Conservation (phyloP, 2,113 vertebrate genomes). For the Tragelaphus imberbis region DNA sequence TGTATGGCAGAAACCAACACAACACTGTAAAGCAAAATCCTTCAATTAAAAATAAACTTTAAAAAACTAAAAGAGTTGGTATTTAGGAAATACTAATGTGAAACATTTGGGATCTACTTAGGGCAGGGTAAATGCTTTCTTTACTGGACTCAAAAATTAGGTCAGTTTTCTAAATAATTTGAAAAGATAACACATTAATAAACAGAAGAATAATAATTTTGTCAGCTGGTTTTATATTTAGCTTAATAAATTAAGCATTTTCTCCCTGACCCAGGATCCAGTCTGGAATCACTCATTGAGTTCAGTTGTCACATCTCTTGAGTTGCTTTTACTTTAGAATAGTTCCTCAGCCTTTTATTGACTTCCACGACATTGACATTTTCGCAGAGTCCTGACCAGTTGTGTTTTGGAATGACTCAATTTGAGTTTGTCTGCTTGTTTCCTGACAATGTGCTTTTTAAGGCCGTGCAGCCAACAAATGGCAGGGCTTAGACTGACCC, state of each 20-base stretch:
- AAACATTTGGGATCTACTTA: not conserved
- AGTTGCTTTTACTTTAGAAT: not conserved
- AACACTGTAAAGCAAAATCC: not conserved
- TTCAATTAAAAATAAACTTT: not conserved
- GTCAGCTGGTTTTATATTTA: not conserved
- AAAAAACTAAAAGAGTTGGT: not conserved
- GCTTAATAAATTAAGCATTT: not conserved
- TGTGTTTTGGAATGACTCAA: not conserved
- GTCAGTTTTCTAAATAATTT: not conserved
- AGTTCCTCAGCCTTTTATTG: not conserved
- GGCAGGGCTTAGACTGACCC: not conserved
- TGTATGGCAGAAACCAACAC: not conserved
- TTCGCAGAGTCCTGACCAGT: not conserved
- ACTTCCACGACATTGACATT: not conserved
- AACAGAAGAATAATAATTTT: not conserved
- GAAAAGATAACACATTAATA: not conserved
- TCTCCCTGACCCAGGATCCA: not conserved
- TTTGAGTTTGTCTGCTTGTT: conserved; percentile 9
- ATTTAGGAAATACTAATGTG: conserved; percentile 33
- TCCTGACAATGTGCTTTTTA: not conserved
- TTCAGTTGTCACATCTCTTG: not conserved
- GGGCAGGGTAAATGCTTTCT: not conserved
- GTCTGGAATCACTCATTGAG: not conserved
- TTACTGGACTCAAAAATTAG: not conserved
- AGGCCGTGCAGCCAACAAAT: not conserved